Conservation (phyloP, 1,140 invertebrate genomes). For the Drosophila nikananu region DNA sequence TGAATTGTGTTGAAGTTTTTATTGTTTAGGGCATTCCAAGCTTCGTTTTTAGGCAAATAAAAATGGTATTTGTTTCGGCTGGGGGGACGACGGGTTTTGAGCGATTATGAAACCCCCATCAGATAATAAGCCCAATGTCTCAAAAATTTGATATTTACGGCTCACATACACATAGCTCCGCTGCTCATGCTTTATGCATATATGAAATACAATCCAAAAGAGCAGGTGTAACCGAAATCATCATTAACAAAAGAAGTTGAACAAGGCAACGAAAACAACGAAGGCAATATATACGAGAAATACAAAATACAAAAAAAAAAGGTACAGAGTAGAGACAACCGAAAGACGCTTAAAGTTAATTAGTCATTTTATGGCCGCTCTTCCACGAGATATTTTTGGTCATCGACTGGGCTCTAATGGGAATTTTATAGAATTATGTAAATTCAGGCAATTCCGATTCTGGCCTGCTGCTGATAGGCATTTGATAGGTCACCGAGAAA, state of each 20-base stretch:
- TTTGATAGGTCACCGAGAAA: conserved; percentile 60
- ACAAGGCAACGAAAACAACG: conserved; percentile 34
- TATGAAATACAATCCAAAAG: conserved; percentile 31
- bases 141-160: conserved; percentile 49
- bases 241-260: conserved; percentile 48
- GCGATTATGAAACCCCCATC: conserved; percentile 66
- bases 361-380: conserved; percentile 67
- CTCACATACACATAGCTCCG: conserved; percentile 13
- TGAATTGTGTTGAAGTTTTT: conserved; percentile 29
- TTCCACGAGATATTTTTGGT: conserved; percentile 34
- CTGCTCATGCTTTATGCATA: conserved; percentile 12
- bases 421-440: conserved; percentile 78
- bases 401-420: conserved; percentile 64
- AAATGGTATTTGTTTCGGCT: conserved; percentile 3
- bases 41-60: conserved; percentile 16
- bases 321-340: conserved; percentile 25
- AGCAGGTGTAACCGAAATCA: conserved; percentile 49
- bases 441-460: conserved; percentile 53
- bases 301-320: conserved; percentile 26
- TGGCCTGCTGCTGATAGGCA: conserved; percentile 63
- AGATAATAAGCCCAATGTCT: conserved; percentile 46
- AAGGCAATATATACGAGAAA: conserved; percentile 29
- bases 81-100: conserved; percentile 22
- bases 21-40: conserved; percentile 28
- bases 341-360: conserved; percentile 73